Conservation (phyloP, 2,888 invertebrate genomes). For the Apotomis capreana region DNA sequence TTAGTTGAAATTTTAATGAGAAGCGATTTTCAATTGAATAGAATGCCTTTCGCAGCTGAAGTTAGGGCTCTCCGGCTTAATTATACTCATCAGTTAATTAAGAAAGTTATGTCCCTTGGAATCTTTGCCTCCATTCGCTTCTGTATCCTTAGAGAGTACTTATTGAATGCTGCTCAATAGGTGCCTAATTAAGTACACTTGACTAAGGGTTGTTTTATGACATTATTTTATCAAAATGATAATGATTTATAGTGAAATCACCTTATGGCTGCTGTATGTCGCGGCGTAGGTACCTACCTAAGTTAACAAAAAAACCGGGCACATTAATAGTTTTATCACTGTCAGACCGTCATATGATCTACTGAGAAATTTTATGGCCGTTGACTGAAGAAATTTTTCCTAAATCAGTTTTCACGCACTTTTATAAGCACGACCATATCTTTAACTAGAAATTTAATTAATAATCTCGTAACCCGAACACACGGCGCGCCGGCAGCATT, state of each 20-base stretch:
- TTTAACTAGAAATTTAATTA: neutral
- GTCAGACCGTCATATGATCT: too few species aligned
- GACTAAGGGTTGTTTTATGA: too few species aligned
- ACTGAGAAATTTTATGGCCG: too few species aligned
- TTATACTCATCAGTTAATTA: conserved; percentile 56
- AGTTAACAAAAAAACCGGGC: too few species aligned
- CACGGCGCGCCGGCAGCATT: neutral
- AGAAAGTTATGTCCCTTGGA: conserved; percentile 51
- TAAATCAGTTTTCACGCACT: too few species aligned
- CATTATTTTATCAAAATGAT: neutral
- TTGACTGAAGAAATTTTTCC: too few species aligned
- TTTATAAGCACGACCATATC: too few species aligned
- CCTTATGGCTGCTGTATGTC: too few species aligned
- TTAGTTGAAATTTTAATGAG: conserved; percentile 34
- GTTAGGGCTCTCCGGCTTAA: conserved; percentile 49
- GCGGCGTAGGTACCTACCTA: too few species aligned
- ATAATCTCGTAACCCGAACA: neutral
- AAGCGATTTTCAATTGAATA: conserved; percentile 36
- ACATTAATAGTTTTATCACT: too few species aligned
- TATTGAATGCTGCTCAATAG: conserved; percentile 17
- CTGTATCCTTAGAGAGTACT: conserved; percentile 17
- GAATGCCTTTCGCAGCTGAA: conserved; percentile 22
- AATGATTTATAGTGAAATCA: too few species aligned
- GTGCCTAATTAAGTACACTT: conserved; percentile 3
- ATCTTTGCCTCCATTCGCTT: conserved; percentile 41